Evolutionary conservation across 2,113 vertebrate species (phyloP).

Genomic region (Varanus komodoensis): DNA sequence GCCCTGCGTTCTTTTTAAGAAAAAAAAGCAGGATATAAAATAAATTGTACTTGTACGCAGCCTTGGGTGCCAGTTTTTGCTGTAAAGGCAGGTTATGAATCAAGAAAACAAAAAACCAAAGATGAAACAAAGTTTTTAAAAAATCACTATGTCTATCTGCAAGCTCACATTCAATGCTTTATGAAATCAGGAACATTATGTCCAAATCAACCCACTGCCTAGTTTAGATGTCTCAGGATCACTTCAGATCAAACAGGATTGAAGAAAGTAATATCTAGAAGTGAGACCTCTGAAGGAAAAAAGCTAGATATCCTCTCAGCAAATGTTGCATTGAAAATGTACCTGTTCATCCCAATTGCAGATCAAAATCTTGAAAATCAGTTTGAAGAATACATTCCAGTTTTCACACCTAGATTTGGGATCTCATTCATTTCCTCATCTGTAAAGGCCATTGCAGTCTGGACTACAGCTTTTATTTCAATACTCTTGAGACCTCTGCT

Average conservation of each 20-base stretch:
- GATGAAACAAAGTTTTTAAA: background rate
- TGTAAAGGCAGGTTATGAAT: too few species aligned
- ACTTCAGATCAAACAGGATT: background rate
- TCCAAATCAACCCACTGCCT: background rate
- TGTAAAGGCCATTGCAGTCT: background rate
- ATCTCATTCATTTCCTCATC: background rate
- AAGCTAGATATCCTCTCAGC: background rate
- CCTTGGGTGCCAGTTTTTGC: too few species aligned
- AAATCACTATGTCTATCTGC: background rate
- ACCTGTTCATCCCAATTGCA: background rate
- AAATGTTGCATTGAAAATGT: background rate
- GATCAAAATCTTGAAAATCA: background rate
- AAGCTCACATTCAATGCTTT: background rate
- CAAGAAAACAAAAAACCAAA: too few species aligned
- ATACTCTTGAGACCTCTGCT: background rate
- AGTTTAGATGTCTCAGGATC: background rate
- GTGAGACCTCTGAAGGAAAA: conserved; percentile 30
- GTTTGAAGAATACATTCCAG: background rate
- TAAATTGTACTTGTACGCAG: too few species aligned
- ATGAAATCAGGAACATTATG: background rate
- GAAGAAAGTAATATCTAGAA: conserved; percentile 11
- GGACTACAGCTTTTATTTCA: background rate
- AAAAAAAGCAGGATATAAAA: too few species aligned
- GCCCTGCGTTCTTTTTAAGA: too few species aligned
- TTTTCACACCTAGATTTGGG: background rate